Base-by-base conservation (phyloP, 2,888 invertebrate genomes). In the Luperina testacea region DNA sequence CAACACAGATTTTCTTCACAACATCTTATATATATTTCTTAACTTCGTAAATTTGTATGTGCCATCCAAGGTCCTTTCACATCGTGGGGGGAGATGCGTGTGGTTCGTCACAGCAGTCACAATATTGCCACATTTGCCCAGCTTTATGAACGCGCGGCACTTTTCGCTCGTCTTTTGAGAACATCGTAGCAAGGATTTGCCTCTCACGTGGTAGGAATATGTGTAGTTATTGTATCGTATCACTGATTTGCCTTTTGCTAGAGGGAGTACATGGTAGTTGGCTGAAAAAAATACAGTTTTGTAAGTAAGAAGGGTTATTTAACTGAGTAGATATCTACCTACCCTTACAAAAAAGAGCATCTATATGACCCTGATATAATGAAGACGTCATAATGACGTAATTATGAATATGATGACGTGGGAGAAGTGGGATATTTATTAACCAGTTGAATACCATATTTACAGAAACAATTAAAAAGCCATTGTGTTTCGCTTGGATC, bases 121-220 rank as follows among this genome's bases (percentile, higher is more conserved):
- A 11, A 90, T 83, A 11, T 79, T 78, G 0, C 88, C 88, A 42
- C 81, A 77, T 32, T 75, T 72, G 8, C 81, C 83, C 13, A 90
- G 72, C 13, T 73, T 81, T 5, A 90, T 80, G 45, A 80, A 89
- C 2, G 90, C 90, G 7, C 75, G 81, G 53, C 90, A 90, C 1
- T 77, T 72, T 20, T 83, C 76, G 1, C 78, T 83, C 8, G 64
- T 57, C 73, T 87, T 85, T n/a, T 76, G 84, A 0, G 85, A 87
- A 72, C 85, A 85, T 45, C 86, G 65, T 11, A 85, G 77, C 20
- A 79, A 32, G 6, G 72, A 75, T 48, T 75, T 84, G 0, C 84
- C 81, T 59, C 74, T 83, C 7, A 86, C 79, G 42, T 86, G 79
- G 27, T 72, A 78, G 0, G 85, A 85, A 27, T 77, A 85, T 0